Evolutionary conservation across 1,140 invertebrate species (phyloP).

Genomic region (Copidosoma floridanum): DNA sequence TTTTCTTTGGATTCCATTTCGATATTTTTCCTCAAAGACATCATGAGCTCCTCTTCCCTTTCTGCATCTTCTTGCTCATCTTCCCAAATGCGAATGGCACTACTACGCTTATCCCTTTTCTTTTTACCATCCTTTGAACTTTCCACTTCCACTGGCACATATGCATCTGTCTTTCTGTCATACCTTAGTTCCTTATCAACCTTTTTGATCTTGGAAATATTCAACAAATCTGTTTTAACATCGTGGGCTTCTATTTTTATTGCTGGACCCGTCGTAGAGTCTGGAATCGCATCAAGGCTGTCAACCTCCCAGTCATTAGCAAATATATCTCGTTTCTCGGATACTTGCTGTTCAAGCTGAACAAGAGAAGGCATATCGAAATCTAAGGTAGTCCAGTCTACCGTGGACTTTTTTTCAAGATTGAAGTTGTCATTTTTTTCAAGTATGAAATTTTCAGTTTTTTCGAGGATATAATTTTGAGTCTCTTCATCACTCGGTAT

Average conservation of each 20-base stretch:
- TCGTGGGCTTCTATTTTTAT: not conserved
- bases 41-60: slow-evolving; percentile 39
- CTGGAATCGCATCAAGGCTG: slow-evolving; percentile 45
- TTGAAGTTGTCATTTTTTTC: no score
- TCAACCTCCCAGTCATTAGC: slow-evolving; percentile 54
- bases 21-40: slow-evolving; percentile 9
- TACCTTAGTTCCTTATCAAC: slow-evolving; percentile 46
- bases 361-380: slow-evolving; percentile 49
- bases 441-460: not conserved
- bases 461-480: no score
- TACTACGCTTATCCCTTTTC: slow-evolving; percentile 36
- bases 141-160: slow-evolving; percentile 49
- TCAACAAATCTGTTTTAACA: not conserved
- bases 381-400: slow-evolving; percentile 43
- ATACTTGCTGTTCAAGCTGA: slow-evolving; percentile 41
- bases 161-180: slow-evolving; percentile 49
- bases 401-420: slow-evolving; percentile 25
- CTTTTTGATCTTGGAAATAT: slow-evolving; percentile 31
- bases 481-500: slow-evolving; percentile 23
- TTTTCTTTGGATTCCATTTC: slow-evolving; percentile 14
- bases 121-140: slow-evolving; percentile 40
- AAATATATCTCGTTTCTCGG: slow-evolving; percentile 36
- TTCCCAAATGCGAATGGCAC: slow-evolving; percentile 51
- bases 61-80: slow-evolving; percentile 53
- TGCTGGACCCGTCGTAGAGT: slow-evolving; percentile 24